Percentiles rank a stretch among this genome's conserved stretches.
Conservation (phyloP, 2,797 vertebrate genomes). For the Darevskia nairensis region DNA sequence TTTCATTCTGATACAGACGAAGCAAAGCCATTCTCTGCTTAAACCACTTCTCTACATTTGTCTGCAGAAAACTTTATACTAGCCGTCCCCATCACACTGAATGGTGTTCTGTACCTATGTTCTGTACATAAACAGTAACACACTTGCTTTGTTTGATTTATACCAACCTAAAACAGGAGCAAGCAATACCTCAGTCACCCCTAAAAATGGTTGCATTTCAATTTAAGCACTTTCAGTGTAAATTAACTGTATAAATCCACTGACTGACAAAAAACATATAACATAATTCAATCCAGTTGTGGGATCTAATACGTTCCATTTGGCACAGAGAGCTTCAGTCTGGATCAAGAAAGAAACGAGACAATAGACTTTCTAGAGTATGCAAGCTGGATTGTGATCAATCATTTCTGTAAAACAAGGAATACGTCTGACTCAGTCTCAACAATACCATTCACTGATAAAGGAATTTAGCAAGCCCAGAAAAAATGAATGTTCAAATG, state of each 20-base stretch:
- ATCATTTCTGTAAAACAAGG: conserved; percentile 82
- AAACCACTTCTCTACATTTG: neutral
- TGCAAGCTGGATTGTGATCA: conserved; percentile 84
- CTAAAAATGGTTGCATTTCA: conserved; percentile 54
- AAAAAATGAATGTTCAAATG: conserved; percentile 79
- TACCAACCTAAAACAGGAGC: conserved; percentile 29
- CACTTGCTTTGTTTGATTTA: conserved; percentile 8
- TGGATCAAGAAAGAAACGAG: conserved; percentile 85
- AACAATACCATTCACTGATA: conserved; percentile 82
- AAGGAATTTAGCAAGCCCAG: conserved; percentile 73
- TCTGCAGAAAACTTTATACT: neutral
- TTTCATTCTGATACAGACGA: neutral
- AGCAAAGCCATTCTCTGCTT: neutral
- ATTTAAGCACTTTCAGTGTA: conserved; percentile 52
- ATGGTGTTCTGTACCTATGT: neutral
- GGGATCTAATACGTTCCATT: conserved; percentile 89
- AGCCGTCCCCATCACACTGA: neutral
- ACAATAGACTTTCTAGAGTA: conserved; percentile 83
- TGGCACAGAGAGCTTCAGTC: conserved; percentile 86
- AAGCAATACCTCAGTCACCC: conserved; percentile 52
- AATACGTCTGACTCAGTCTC: conserved; percentile 82
- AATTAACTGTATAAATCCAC: conserved; percentile 78
- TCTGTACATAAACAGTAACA: neutral
- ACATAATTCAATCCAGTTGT: conserved; percentile 88
- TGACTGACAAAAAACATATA: conserved; percentile 80